Conservation (phyloP, 2,113 vertebrate genomes). For the Gracilinanus agilis region DNA sequence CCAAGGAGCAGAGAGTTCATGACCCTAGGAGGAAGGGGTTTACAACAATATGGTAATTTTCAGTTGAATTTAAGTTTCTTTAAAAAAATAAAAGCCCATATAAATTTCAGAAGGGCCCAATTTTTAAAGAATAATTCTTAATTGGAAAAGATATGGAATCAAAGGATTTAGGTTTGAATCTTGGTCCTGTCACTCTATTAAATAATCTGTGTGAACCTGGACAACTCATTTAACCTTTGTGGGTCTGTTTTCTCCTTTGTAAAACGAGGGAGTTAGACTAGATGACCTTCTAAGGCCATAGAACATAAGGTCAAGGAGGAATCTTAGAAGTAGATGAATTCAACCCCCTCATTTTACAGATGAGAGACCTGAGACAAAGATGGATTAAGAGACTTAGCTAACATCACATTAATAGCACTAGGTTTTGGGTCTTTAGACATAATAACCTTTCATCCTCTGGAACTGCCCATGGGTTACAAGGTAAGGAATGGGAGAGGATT, state of each 20-base stretch:
- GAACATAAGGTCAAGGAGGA: not conserved
- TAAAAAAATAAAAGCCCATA: not conserved
- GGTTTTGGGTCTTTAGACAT: not conserved
- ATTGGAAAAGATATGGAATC: not conserved
- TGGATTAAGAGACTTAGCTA: not conserved
- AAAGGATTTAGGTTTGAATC: not conserved
- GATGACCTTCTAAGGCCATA: not conserved
- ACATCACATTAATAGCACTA: not conserved
- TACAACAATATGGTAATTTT: no score
- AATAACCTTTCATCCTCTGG: not conserved
- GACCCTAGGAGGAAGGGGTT: no score
- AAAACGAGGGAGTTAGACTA: not conserved
- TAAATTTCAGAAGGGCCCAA: not conserved
- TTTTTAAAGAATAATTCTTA: not conserved
- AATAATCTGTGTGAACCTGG: not conserved
- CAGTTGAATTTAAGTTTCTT: not conserved
- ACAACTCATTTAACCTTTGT: not conserved
- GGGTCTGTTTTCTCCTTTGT: not conserved
- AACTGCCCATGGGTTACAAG: not conserved
- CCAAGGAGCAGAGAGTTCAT: no score
- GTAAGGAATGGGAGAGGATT: not conserved
- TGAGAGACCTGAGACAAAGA: not conserved
- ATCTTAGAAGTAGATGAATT: not conserved
- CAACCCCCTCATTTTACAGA: not conserved
- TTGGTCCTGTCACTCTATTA: not conserved